Evolutionary conservation across 2,797 vertebrate genomes (phyloP), one percentile per base, ranked within the genome.

Genomic region (Onychomys torridus): DNA sequence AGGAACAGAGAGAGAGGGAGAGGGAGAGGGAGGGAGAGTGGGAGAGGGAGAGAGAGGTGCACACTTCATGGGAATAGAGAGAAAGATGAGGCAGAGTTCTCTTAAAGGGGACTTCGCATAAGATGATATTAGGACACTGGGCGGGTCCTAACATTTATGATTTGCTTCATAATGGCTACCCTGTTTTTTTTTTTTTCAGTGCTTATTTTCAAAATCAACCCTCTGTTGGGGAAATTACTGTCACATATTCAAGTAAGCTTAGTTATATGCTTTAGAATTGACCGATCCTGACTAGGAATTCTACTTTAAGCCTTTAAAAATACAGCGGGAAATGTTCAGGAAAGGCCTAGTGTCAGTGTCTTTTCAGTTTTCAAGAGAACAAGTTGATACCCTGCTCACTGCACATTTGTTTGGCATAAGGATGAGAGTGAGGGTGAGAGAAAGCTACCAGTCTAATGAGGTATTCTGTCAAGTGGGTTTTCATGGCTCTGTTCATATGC

Each of bases 121-220:
- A 52, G 52, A 52, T 52, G 52, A 52, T 52, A 12, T 52, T 52
- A 52, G 49, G 49, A 52, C 49, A 52, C 49, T 52, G 49, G 49
- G 49, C 12, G 2, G 49, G 49, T 52, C 49, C 49, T 52, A 52
- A 52, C 49, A 52, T 14, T 52, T 52, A 52, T 52, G 49, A 52
- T 52, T 52, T 52, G 49, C 49, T 52, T 52, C 49, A 52, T 52
- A 52, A 52, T 52, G 49, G 49, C 49, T 13, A 52, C 49, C 49
- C 49, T 52, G 49, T 52, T 13, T 52, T 52, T n/a, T 13, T 52
- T 52, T n/a, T 59, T 95, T 91, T 86, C 78, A 71, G 32, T 52
- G 63, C 40, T 91, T 93, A 71, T 85, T 92, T 97, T 97, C 65
- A 93, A 59, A 95, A 52, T 29, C 69, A 75, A 78, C 13, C 32